Base-by-base conservation (phyloP, 2,797 vertebrate species). In the Ficedula albicollis region DNA sequence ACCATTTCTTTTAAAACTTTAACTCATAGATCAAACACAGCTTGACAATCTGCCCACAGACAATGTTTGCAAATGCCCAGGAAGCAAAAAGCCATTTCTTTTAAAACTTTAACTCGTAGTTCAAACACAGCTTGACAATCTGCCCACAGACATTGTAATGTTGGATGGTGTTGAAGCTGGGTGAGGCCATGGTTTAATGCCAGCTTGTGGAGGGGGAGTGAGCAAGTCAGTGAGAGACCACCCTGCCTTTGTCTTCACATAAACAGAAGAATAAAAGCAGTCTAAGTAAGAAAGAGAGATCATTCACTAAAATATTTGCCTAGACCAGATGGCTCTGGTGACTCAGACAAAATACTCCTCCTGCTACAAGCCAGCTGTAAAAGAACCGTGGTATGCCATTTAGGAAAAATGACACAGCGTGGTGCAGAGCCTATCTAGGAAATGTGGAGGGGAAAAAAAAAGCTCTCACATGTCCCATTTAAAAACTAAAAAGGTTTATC, bases 321-420 rank as follows among this genome's bases (percentile, higher is more conserved):
- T 79, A 21, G 73, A 94, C 49, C 96, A 95, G 95, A 93, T 92
- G 92, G 94, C n/a, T 87, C 59, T 72, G 94, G 52, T 96, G 96
- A 96, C 70, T 94, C 92, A 94, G 85, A 90, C 60, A 82, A 75
- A 93, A 89, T 52, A 79, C 77, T 81, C 59, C 82, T 30, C 74
- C 70, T 59, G 80, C 77, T 88, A 78, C 23, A 54, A 78, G 63
- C 34, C 18, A 66, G 52, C 60, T 96, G 80, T 78, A 90, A 84
- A 86, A 80, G 59, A 67, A 59, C 59, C 1, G 0, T 36, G 44
- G 44, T 48, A 79, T 90, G 80, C 67, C 81, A 67, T 94, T 87
- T 94, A 80, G 79, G 62, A 86, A 91, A 67, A 86, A 79, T 36
- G 36, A 76, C 55, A 73, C 58, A 43, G 27, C 1, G 0, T n/a